Conservation (phyloP, 2,888 invertebrate species). For the Nomada ferruginata region DNA sequence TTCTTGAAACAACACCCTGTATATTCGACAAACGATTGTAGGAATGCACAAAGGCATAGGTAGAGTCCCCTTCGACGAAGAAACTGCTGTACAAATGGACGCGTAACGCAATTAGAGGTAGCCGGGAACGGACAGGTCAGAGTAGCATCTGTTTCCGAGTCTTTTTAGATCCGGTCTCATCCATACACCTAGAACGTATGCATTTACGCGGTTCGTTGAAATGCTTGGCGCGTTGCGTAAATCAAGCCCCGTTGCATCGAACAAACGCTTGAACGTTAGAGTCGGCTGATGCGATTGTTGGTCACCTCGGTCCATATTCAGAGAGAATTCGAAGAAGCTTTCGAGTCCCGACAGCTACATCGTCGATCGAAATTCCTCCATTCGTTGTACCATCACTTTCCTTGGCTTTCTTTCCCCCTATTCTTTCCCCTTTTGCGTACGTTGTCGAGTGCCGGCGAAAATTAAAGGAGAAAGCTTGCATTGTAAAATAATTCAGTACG, state of each 20-base stretch:
- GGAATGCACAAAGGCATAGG: background rate
- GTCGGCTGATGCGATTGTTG: background rate
- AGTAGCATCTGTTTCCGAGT: constrained; percentile 27
- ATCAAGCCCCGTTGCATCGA: background rate
- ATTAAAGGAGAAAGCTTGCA: constrained; percentile 38
- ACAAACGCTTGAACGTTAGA: background rate
- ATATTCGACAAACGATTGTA: background rate
- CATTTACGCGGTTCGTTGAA: background rate
- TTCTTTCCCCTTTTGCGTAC: constrained; percentile 32
- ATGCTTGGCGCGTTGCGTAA: background rate
- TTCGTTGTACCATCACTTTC: background rate
- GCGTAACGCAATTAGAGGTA: constrained; percentile 7
- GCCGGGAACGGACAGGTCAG: constrained; percentile 22
- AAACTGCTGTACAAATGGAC: constrained; percentile 22
- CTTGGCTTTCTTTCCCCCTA: background rate
- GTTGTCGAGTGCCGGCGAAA: constrained; percentile 37
- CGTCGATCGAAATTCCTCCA: background rate
- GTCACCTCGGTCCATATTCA: background rate
- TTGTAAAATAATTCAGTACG: constrained; percentile 78
- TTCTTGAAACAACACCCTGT: background rate
- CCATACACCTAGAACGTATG: constrained; percentile 9
- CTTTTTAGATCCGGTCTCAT: constrained; percentile 14
- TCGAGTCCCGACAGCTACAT: too few relatives aligned
- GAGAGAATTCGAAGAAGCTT: background rate
- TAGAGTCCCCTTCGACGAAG: background rate